Percentiles rank a stretch among this genome's conserved stretches.
Conservation (phyloP, 2,113 vertebrate species). For the Oophaga pumilio region DNA sequence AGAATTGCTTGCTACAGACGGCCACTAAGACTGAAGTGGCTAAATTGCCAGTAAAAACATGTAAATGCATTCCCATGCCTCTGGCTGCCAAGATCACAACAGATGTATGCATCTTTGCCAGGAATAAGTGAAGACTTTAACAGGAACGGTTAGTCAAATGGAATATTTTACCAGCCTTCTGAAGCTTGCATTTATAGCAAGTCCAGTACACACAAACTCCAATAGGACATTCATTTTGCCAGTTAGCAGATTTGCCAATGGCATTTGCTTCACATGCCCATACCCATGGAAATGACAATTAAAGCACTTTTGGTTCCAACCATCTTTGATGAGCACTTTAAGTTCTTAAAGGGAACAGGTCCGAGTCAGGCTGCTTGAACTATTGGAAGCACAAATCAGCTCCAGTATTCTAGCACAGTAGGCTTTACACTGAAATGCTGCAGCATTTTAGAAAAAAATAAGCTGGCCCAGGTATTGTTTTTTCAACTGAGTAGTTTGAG, state of each 20-base stretch:
- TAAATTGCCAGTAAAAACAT: conserved; percentile 73
- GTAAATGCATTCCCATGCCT: conserved; percentile 19
- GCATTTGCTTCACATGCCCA: background rate
- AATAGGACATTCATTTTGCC: background rate
- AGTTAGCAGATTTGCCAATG: background rate
- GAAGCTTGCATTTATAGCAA: background rate
- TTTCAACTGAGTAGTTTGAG: too few relatives aligned
- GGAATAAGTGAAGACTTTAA: conserved; percentile 8
- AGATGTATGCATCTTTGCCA: background rate
- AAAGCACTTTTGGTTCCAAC: background rate
- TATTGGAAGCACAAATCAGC: too few relatives aligned
- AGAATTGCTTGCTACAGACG: conserved; percentile 93
- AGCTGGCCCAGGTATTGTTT: too few relatives aligned
- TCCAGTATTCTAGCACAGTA: too few relatives aligned
- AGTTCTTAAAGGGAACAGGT: too few relatives aligned
- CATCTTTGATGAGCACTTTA: background rate
- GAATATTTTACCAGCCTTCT: background rate
- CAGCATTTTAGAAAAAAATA: too few relatives aligned
- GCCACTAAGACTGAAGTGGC: conserved; percentile 81
- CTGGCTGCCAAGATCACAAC: conserved; percentile 44
- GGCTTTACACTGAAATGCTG: too few relatives aligned
- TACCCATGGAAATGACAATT: background rate
- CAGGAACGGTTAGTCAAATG: background rate
- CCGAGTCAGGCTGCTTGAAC: too few relatives aligned
- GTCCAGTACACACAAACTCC: background rate